Base-by-base conservation (phyloP, 2,797 vertebrate species). In the Alectoris magna region DNA sequence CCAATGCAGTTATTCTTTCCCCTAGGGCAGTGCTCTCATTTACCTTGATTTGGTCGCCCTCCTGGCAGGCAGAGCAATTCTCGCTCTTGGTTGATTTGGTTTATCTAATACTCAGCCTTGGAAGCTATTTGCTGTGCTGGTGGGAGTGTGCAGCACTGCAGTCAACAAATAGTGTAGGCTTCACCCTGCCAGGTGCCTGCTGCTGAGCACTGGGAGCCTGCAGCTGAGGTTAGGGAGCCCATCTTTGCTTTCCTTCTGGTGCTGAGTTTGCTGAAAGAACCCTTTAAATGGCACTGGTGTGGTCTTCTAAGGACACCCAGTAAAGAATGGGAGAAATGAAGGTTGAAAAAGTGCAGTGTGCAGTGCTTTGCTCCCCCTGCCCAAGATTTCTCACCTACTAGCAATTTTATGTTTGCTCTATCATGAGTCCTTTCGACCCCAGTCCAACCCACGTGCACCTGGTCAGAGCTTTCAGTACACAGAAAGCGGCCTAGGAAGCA, bases 31-130 rank as follows among this genome's bases (percentile, higher is more conserved):
- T 72, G 85, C 91, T 93, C 89, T 89, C 68, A 85, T 86, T 94
- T 78, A 36, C 36, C 16, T 89, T 72, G 39, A 11, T 90, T 90
- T 75, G 85, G 46, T 86, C 85, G 51, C 73, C 41, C 83, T 78
- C 16, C 5, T 88, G 87, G 82, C 87, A 93, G 79, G 72, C 83
- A 64, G 75, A 94, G 81, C 74, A 89, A 55, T 89, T 92, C 59
- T 39, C 88, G 70, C 82, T 53, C 70, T 83, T 66, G 89, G 85
- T 66, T 91, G 71, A 18, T 46, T 85, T 34, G 31, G 44, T 88
- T 75, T 86, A 66, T 90, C 77, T 76, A 17, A 39, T 29, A 84
- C 41, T 10, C 69, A 53, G 58, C 34, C 29, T 23, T 38, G 68
- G 59, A 51, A 67, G 85, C 71, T 89, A 60, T 55, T 82, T 87